Evolutionary conservation across 2,888 invertebrate species (phyloP).

Genomic region (Unio pictorum): DNA sequence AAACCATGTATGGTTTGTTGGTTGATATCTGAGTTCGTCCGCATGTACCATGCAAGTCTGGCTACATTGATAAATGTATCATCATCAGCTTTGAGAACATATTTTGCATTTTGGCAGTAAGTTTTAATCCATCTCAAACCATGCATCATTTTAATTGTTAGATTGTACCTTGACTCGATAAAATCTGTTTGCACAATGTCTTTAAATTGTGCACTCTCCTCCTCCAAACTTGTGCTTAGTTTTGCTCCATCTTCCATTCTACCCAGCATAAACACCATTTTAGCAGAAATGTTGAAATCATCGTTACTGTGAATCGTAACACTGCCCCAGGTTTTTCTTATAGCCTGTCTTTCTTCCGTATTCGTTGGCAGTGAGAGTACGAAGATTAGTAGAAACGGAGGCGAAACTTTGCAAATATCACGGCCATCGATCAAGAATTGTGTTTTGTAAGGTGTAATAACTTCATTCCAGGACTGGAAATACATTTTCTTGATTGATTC

Average conservation of each 20-base stretch:
- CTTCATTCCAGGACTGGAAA: too few relatives aligned
- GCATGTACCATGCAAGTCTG: constrained; percentile 15
- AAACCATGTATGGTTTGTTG: constrained; percentile 38
- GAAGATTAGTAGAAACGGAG: constrained; percentile 36
- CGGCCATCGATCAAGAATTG: constrained; percentile 23
- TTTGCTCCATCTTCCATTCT: constrained; percentile 1
- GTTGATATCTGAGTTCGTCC: constrained; percentile 9
- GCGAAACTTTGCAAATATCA: constrained; percentile 19
- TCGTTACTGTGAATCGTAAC: constrained; percentile 15
- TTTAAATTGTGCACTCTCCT: constrained; percentile 23
- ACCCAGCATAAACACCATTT: constrained; percentile 42
- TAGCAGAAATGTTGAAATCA: constrained; percentile 19
- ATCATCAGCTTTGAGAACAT: constrained; percentile 41
- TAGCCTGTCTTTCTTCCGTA: constrained; percentile 28
- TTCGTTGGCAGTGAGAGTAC: constrained; percentile 38
- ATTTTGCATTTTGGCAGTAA: constrained; percentile 31
- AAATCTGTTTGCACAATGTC: constrained; percentile 43
- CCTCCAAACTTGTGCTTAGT: constrained; percentile 8
- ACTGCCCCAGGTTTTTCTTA: constrained; percentile 45
- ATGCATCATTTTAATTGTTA: constrained; percentile 37
- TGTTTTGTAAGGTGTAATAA: constrained; percentile 26
- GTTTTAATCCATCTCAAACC: constrained; percentile 36
- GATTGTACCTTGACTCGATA: constrained; percentile 34
- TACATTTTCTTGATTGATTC: too few relatives aligned
- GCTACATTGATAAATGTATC: constrained; percentile 43